Conservation (phyloP, 2,888 invertebrate species). For the Tipula lateralis region DNA sequence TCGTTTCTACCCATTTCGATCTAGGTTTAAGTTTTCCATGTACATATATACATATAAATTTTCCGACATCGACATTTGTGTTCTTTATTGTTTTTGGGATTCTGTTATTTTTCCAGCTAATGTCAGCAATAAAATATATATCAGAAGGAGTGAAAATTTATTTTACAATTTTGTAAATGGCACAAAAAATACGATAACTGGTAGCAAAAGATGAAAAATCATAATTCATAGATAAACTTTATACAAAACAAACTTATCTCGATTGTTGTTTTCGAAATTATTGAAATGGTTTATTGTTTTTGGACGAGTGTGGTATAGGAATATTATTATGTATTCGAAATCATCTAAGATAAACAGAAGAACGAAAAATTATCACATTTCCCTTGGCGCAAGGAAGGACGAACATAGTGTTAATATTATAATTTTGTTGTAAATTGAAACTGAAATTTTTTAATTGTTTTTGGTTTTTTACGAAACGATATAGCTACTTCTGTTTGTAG, state of each 20-base stretch:
- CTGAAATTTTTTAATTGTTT: too few species aligned
- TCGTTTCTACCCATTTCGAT: background rate
- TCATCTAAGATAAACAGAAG: background rate
- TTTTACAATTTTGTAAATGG: background rate
- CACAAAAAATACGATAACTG: background rate
- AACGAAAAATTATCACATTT: too few species aligned
- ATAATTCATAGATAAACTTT: background rate
- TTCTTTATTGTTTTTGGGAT: background rate
- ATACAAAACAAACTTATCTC: background rate
- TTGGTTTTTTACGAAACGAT: too few species aligned
- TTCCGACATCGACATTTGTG: background rate
- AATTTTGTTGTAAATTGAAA: too few species aligned
- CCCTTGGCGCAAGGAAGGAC: too few species aligned
- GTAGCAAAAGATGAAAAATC: background rate
- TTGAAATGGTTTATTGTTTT: background rate
- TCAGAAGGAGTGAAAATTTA: constrained; percentile 11
- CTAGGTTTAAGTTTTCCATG: background rate
- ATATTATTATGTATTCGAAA: background rate
- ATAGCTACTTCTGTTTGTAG: too few species aligned
- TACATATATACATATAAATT: background rate
- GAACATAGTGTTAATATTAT: too few species aligned
- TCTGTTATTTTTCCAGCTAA: constrained; percentile 9
- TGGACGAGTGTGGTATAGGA: background rate
- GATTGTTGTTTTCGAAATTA: background rate
- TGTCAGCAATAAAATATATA: constrained; percentile 13